Base-by-base conservation (phyloP, 2,113 vertebrate species). In the Lota lota region DNA sequence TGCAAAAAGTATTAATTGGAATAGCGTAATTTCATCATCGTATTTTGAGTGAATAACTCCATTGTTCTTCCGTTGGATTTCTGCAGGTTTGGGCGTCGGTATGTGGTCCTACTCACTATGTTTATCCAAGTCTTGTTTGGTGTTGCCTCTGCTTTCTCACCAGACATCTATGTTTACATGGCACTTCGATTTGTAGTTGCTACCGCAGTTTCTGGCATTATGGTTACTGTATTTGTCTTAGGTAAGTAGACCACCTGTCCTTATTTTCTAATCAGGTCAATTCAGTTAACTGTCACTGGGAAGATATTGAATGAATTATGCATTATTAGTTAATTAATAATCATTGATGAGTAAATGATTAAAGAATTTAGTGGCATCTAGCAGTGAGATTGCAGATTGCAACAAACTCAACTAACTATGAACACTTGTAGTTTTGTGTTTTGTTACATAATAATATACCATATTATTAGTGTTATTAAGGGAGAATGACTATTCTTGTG, bases 81-180 rank as follows among this genome's bases (percentile, higher is more conserved):
- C 11, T 61, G n/a, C 77, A 98, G 96, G 89, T 92, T 93, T 0
- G 96, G 96, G 18, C 93, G 95, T 0, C 91, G 91, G 40, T 83
- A 89, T 1, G 87, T 91, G 18, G 63, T 92, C 28, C 83, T 97
- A 51, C 54, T 93, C 1, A 93, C 93, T 0, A 4, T 93, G 64
- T 63, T 93, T 0, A 56, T 96, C 1, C 81, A 92, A 0, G 58
- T 90, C 11, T 0, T 91, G 24, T 79, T 91, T 47, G 92, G 94
- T 2, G 63, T 95, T 7, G 73, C 76, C 17, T 66, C 63, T 0
- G 93, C 91, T 53, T 94, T 97, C 33, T 86, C 92, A 40, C 89
- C 94, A 61, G 89, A 89, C 75, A 91, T 97, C 53, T 92, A 93
- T 0, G 81, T 95, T 58, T 98, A 94, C 67, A 84, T 93, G 2